phyloP scores from a whole-genome alignment of 2,113 vertebrate species.

The Formicarius rufipectus region DNA sequence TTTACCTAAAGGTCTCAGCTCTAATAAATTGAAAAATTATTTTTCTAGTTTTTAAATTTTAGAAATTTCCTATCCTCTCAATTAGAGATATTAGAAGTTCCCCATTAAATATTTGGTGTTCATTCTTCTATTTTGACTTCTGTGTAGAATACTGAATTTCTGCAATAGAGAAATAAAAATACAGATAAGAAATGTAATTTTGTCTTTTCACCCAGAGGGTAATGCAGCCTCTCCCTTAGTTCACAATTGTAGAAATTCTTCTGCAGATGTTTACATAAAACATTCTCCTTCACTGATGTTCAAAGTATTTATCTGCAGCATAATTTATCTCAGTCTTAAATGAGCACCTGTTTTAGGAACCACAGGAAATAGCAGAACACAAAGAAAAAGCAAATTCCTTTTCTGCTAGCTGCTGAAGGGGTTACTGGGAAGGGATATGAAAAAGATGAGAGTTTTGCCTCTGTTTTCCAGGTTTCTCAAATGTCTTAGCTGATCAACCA shows the following conservation, averaged over 20 bases:
- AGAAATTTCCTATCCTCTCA: neutral
- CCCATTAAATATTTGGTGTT: neutral
- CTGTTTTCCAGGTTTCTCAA: neutral
- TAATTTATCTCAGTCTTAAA: neutral
- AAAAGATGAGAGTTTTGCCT: neutral
- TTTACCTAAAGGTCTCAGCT: neutral
- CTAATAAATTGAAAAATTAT: neutral
- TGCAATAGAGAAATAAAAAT: neutral
- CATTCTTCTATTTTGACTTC: neutral
- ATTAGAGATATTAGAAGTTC: neutral
- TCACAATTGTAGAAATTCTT: neutral
- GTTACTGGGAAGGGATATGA: neutral
- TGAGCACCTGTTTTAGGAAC: neutral
- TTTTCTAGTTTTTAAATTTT: neutral
- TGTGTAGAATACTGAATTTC: neutral
- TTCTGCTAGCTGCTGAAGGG: neutral
- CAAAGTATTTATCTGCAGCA: neutral
- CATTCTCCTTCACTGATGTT: fast-evolving
- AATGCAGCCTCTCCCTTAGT: neutral
- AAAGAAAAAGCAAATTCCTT: neutral
- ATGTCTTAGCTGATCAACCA: neutral
- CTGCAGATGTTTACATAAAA: neutral
- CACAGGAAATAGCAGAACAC: neutral
- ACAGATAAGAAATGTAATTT: neutral
- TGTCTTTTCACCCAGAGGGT: neutral